Percentiles rank a stretch among this genome's conserved stretches.
phyloP scores from a whole-genome alignment of 1,140 invertebrate species.

The Protaetia brevitarsis region DNA sequence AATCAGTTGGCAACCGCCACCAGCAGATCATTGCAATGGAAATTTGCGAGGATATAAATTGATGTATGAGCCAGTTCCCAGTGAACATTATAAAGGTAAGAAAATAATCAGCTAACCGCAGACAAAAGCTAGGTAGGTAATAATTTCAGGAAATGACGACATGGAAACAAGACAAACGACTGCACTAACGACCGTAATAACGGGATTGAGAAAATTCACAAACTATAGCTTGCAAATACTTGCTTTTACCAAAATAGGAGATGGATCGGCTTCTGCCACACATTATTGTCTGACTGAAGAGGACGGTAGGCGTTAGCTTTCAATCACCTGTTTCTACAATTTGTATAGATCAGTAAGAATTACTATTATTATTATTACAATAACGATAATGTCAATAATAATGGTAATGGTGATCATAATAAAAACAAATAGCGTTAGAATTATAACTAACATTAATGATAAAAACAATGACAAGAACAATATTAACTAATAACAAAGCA shows the following conservation, averaged over 20 bases:
- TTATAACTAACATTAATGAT: too few relatives aligned
- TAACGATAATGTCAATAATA: too few relatives aligned
- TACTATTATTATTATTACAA: too few relatives aligned
- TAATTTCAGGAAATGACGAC: conserved; percentile 53
- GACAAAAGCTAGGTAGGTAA: too few relatives aligned
- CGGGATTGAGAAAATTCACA: conserved; percentile 71
- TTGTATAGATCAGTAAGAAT: too few relatives aligned
- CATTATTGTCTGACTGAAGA: conserved; percentile 78
- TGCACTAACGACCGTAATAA: conserved; percentile 63
- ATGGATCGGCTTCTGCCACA: conserved; percentile 67
- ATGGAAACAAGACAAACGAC: conserved; percentile 66
- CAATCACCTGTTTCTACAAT: too few relatives aligned
- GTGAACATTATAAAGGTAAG: conserved; percentile 55
- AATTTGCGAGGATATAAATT: conserved; percentile 81
- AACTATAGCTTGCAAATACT: conserved; percentile 85
- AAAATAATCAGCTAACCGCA: too few relatives aligned
- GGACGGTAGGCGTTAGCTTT: conserved; percentile 61
- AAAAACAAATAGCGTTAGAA: neutral
- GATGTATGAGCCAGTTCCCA: conserved; percentile 64
- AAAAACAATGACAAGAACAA: too few relatives aligned
- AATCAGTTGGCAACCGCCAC: conserved; percentile 82
- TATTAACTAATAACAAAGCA: too few relatives aligned
- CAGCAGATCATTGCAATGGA: conserved; percentile 71
- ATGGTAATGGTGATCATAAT: neutral
- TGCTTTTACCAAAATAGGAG: conserved; percentile 78